These are phyloP conservation scores for Punctoribates punctum DNA, from an alignment of 2,888 invertebrate genomes.

Conservation along the genomic window DNA sequence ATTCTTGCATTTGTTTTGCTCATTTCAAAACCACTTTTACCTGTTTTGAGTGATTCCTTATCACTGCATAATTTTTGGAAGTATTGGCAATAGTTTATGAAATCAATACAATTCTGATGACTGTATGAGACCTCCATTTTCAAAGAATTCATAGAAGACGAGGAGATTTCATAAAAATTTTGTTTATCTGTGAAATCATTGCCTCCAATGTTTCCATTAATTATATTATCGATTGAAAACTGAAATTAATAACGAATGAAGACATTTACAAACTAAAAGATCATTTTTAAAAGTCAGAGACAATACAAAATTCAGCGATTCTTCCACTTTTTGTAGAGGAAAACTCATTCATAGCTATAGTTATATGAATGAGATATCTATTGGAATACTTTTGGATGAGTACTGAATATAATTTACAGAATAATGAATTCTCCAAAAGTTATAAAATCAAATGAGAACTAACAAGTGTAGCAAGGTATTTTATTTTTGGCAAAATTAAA, in stretches of 20 bases:
- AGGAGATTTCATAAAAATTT: background rate
- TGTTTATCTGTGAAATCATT: conserved; percentile 16
- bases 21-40: background rate
- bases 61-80: conserved; percentile 11
- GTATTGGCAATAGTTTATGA: conserved; percentile 33
- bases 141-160: background rate
- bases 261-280: background rate
- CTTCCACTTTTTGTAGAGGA: too few relatives aligned
- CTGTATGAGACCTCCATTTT: background rate
- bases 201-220: conserved; percentile 36
- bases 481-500: too few relatives aligned
- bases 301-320: too few relatives aligned
- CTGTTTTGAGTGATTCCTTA: background rate
- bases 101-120: conserved; percentile 28
- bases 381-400: too few relatives aligned
- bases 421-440: too few relatives aligned
- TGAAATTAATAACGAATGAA: background rate
- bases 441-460: too few relatives aligned
- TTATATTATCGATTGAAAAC: conserved; percentile 42
- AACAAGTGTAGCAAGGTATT: too few relatives aligned
- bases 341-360: too few relatives aligned
- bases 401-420: too few relatives aligned
- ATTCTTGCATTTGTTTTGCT: conserved; percentile 53
- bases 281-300: too few relatives aligned
- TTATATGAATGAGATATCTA: too few relatives aligned